phyloP scores from a whole-genome alignment of 2,113 vertebrate genomes.

The Xiphorhynchus elegans region DNA sequence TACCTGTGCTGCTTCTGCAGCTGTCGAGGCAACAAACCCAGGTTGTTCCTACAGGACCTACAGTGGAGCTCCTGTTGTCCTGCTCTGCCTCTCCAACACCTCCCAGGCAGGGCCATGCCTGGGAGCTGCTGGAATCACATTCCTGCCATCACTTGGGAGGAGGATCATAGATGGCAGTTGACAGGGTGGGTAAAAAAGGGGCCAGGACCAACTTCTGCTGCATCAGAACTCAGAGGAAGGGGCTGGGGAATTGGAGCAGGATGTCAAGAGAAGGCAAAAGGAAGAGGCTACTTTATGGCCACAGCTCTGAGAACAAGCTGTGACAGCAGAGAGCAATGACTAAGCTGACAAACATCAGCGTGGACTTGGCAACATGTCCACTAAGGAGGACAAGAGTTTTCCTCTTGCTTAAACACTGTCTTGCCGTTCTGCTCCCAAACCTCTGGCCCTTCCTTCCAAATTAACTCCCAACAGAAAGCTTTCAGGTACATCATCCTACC shows the following conservation, averaged over 20 bases:
- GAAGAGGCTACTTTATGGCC: not conserved
- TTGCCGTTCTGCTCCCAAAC: not conserved
- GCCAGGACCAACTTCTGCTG: conserved; percentile 62
- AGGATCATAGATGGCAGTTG: not conserved
- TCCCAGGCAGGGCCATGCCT: not conserved
- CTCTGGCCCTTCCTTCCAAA: not conserved
- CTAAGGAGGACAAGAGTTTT: not conserved
- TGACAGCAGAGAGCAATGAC: not conserved
- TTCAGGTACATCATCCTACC: not conserved
- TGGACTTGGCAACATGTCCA: not conserved
- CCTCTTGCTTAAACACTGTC: not conserved
- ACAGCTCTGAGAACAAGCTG: not conserved
- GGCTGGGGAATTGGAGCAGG: not conserved
- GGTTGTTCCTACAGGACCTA: not conserved
- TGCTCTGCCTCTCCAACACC: not conserved
- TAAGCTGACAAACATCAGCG: not conserved
- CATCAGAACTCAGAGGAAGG: not conserved
- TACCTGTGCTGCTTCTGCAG: not conserved
- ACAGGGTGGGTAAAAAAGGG: not conserved
- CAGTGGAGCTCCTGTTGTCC: not conserved
- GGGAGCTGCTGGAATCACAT: not conserved
- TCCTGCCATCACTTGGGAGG: not conserved
- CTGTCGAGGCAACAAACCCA: not conserved
- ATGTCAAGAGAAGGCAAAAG: not conserved
- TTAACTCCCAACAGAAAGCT: not conserved